phyloP scores from a whole-genome alignment of 2,888 invertebrate species.

The Malthinus seriepunctatus region DNA sequence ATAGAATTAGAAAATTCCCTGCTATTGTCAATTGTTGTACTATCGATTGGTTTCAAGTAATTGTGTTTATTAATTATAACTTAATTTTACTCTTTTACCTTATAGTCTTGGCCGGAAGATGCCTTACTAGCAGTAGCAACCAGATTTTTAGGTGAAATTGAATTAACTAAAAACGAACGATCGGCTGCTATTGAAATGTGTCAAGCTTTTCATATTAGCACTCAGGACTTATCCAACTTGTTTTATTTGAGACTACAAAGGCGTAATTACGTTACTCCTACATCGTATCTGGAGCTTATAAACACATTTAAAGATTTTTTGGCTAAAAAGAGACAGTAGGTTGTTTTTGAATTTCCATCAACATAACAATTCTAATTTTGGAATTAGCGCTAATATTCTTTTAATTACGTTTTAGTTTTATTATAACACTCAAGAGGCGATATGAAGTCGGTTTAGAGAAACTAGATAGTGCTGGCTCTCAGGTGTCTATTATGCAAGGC shows the following conservation, averaged over 20 bases:
- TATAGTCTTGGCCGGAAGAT: constrained; percentile 89
- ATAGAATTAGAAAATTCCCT: constrained; percentile 86
- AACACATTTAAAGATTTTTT: constrained; percentile 85
- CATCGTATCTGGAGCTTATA: constrained; percentile 90
- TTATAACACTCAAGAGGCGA: constrained; percentile 69
- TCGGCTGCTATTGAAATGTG: constrained; percentile 85
- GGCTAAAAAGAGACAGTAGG: constrained; percentile 72
- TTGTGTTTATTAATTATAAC: background rate
- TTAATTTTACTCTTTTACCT: constrained; percentile 4
- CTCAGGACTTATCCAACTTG: constrained; percentile 69
- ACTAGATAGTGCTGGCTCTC: constrained; percentile 78
- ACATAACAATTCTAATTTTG: background rate
- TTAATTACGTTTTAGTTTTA: constrained; percentile 58
- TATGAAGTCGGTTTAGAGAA: constrained; percentile 88
- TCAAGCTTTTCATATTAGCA: constrained; percentile 86
- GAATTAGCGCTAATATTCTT: background rate
- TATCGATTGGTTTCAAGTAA: constrained; percentile 90
- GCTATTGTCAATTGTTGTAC: constrained; percentile 94
- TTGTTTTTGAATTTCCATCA: constrained; percentile 38
- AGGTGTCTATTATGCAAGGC: constrained; percentile 80
- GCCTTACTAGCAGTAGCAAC: constrained; percentile 88
- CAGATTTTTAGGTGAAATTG: constrained; percentile 77
- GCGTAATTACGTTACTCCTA: constrained; percentile 89
- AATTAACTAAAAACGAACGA: constrained; percentile 74
- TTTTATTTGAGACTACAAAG: constrained; percentile 70